Evolutionary conservation across 1,140 invertebrate genomes (phyloP), one percentile per base, ranked within the genome.

Genomic region (Ctenoplectra terminalis): DNA sequence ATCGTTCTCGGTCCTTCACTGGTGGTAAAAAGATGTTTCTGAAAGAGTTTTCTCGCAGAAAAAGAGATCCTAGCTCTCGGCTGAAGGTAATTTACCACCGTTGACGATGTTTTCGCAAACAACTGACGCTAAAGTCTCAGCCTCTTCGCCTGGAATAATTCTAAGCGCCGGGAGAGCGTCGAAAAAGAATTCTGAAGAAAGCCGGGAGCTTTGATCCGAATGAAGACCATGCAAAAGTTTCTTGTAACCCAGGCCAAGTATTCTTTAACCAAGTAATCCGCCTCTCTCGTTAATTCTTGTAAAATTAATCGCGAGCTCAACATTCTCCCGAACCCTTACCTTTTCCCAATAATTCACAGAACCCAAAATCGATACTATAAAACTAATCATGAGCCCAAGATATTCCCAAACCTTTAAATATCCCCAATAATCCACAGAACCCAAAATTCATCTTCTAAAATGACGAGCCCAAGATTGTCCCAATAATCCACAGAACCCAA

Each of bases 81-180:
- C 20, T 37, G 66, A 69, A 29, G 46, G 67, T 70, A 70, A 70
- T 70, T 70, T 70, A 37, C 67, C 67, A 52, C 48, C 67, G 48
- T 70, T 34, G 67, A 70, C 29, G 67, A 70, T 70, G 67, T 70
- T 70, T 52, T 70, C 66, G 66, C 66, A 50, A 52, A 70, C 67
- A 70, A 52, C 48, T 52, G 48, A 34, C 67, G 67, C 48, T 37
- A 34, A 31, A 52, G 48, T 31, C 67, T 13, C 46, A 48, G 20
- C 67, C 67, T 29, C 67, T 20, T 70, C 66, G 40, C 67, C 26
- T 52, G 46, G 48, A 52, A 70, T 52, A 70, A 70, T 71, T 71
- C 67, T 71, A 71, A 71, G 26, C 67, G 46, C 46, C 20, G 66
- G 20, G 46, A 34, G 46, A 69, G 67, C 48, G 67, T 20, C 31